Conservation (phyloP, 2,113 vertebrate genomes). For the Bubalus kerabau region DNA sequence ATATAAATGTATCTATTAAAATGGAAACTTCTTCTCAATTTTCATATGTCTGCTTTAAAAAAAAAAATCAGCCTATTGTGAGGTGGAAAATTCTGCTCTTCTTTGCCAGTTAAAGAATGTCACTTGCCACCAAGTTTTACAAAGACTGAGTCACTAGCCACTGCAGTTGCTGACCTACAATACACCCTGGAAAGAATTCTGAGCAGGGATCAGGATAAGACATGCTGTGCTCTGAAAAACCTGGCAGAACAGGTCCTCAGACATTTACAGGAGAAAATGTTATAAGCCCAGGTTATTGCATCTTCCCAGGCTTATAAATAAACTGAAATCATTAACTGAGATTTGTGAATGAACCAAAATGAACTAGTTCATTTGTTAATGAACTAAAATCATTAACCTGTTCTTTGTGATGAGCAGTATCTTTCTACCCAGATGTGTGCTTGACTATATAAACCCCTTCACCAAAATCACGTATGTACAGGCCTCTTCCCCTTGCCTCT, state of each 20-base stretch:
- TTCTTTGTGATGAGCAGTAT: neutral
- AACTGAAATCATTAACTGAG: neutral
- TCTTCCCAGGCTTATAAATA: neutral
- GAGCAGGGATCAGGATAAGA: neutral
- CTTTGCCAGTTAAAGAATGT: neutral
- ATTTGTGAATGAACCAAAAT: neutral
- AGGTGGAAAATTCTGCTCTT: neutral
- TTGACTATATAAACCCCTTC: neutral
- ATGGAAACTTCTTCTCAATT: neutral
- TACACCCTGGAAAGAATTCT: neutral
- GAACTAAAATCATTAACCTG: neutral
- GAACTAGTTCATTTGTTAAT: too few species aligned
- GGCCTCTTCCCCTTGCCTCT: neutral
- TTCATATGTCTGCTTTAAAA: neutral
- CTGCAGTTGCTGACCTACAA: neutral
- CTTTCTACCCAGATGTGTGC: neutral
- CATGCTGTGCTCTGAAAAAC: neutral
- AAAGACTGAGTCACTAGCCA: neutral
- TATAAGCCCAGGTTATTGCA: neutral
- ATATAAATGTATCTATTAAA: neutral
- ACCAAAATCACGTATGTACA: neutral
- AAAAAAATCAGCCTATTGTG: neutral
- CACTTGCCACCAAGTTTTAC: neutral
- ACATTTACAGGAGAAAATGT: neutral
- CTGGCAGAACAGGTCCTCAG: neutral